A percentile compares a stretch with the other conserved stretches of the same genome.
Conservation (phyloP, 2,888 invertebrate genomes). For the Leptopilina myrica region DNA sequence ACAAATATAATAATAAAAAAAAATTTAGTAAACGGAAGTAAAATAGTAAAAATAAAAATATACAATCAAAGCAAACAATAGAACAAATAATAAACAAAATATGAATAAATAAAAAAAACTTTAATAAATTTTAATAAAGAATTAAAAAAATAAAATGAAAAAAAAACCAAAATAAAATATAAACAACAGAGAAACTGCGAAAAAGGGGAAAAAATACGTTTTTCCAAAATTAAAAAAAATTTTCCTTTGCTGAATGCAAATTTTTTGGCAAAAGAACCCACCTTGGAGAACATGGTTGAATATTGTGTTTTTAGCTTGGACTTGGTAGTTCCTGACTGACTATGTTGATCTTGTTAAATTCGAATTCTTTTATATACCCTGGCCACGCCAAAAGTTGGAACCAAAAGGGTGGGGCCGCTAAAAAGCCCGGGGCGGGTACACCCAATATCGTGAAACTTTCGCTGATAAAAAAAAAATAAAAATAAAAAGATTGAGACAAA, state of each 20-base stretch:
- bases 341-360: slow-evolving; percentile 50
- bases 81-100: too few relatives aligned
- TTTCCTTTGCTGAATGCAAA: background rate
- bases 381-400: slow-evolving; percentile 49
- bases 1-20: too few relatives aligned
- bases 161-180: background rate
- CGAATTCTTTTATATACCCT: slow-evolving; percentile 68
- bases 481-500: too few relatives aligned
- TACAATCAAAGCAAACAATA: too few relatives aligned
- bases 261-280: slow-evolving; percentile 40
- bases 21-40: too few relatives aligned
- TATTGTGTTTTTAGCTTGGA: slow-evolving; percentile 44
- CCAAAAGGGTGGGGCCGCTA: slow-evolving; percentile 58
- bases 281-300: slow-evolving; percentile 58
- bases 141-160: background rate
- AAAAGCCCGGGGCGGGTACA: slow-evolving; percentile 55
- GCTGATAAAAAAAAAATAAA: slow-evolving; percentile 45
- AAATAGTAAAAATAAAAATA: too few relatives aligned
- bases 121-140: too few relatives aligned
- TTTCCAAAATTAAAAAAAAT: too few relatives aligned
- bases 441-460: slow-evolving; percentile 55
- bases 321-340: slow-evolving; percentile 53
- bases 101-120: background rate
- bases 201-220: too few relatives aligned
- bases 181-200: too few relatives aligned